phyloP scores from a whole-genome alignment of 2,888 invertebrate species.

The Lasioglossum vierecki region DNA sequence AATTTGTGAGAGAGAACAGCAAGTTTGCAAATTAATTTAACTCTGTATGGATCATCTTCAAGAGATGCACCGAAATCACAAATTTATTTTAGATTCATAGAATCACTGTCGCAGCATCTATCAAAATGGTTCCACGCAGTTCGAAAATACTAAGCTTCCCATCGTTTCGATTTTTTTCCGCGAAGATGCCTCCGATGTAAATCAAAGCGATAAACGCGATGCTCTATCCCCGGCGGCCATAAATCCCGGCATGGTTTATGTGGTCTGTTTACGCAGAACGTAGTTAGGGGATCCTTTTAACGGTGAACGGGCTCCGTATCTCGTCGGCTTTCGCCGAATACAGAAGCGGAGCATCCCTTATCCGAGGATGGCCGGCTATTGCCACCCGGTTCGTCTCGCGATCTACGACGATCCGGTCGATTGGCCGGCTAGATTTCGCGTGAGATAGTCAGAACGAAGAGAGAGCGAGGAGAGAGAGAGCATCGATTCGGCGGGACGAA shows the following conservation, averaged over 20 bases:
- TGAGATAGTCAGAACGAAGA: conserved; percentile 24
- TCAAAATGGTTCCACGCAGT: neutral
- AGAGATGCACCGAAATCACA: too few relatives aligned
- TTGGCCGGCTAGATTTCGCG: conserved; percentile 44
- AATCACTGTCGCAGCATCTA: too few relatives aligned
- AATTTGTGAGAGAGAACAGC: too few relatives aligned
- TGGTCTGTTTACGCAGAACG: conserved; percentile 4
- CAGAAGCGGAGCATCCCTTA: neutral
- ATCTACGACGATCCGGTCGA: conserved; percentile 44
- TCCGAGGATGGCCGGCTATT: neutral
- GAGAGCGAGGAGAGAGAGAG: conserved; percentile 28
- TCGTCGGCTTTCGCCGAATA: neutral
- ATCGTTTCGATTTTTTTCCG: neutral
- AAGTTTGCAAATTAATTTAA: too few relatives aligned
- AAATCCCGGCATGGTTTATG: conserved; percentile 2
- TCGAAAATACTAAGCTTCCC: neutral
- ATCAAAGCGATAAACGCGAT: neutral
- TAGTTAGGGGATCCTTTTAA: conserved; percentile 14
- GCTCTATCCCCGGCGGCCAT: neutral
- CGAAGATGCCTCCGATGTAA: neutral
- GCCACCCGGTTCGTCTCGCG: conserved; percentile 17
- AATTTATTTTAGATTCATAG: too few relatives aligned
- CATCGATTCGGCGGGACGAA: conserved; percentile 46
- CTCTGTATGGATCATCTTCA: too few relatives aligned
- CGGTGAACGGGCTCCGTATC: neutral